Evolutionary conservation across 2,797 vertebrate species (phyloP).

Genomic region (Characodon lateralis): DNA sequence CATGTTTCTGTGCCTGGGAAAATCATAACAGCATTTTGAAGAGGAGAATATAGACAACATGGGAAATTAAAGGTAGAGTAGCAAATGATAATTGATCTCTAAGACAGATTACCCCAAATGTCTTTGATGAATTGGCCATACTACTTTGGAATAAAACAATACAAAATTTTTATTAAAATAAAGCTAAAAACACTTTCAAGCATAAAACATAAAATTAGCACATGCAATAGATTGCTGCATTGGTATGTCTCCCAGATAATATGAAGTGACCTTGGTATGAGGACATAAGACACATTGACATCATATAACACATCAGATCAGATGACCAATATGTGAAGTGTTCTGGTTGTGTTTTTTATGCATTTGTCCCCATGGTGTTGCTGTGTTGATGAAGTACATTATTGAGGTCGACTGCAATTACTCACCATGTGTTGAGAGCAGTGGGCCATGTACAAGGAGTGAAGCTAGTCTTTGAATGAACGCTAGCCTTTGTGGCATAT

Average conservation of each 20-base stretch:
- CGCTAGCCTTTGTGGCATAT: slow-evolving; percentile 63
- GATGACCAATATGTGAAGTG: slow-evolving; percentile 81
- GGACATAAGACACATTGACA: slow-evolving; percentile 68
- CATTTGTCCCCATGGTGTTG: slow-evolving; percentile 73
- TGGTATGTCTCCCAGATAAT: slow-evolving; percentile 54
- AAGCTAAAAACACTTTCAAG: neutral
- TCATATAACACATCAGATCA: slow-evolving; percentile 62
- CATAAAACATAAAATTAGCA: neutral
- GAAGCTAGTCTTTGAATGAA: slow-evolving; percentile 74
- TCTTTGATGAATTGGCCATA: neutral
- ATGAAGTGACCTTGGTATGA: slow-evolving; percentile 71
- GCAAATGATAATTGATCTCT: slow-evolving; percentile 9
- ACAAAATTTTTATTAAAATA: neutral
- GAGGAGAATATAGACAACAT: slow-evolving; percentile 14
- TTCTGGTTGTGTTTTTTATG: slow-evolving; percentile 72
- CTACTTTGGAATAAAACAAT: neutral
- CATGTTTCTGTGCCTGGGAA: slow-evolving; percentile 27
- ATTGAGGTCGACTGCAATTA: slow-evolving; percentile 79
- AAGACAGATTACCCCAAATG: neutral
- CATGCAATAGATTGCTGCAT: slow-evolving; percentile 5
- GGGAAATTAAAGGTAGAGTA: slow-evolving; percentile 31
- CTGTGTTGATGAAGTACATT: slow-evolving; percentile 76
- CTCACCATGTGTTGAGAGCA: slow-evolving; percentile 76
- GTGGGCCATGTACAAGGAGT: slow-evolving; percentile 69
- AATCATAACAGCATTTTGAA: slow-evolving; percentile 20